These are phyloP conservation scores for Lycia hirtaria DNA, from an alignment of 2,888 invertebrate genomes.

Conservation along the genomic window DNA sequence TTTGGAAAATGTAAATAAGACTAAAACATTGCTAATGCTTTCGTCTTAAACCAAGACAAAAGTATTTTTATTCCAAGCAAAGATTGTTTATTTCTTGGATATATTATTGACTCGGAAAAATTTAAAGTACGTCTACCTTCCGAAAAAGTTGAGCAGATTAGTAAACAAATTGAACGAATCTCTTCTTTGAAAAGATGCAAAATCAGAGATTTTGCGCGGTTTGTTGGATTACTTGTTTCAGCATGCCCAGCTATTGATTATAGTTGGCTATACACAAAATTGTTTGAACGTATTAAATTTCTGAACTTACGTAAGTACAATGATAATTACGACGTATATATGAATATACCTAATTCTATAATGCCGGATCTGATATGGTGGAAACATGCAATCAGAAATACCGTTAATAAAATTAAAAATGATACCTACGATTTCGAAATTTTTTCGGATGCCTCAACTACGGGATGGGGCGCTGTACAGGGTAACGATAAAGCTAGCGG, in stretches of 20 bases:
- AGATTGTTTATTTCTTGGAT: background rate
- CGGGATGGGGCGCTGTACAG: background rate
- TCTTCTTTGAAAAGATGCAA: background rate
- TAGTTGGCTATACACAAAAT: background rate
- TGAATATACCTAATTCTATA: slow-evolving; percentile 5
- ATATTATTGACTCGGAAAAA: background rate
- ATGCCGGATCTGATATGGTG: slow-evolving; percentile 11
- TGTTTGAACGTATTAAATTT: background rate
- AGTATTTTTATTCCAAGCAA: slow-evolving; percentile 21
- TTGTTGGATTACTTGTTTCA: background rate
- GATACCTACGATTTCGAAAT: background rate
- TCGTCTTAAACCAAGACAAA: slow-evolving; percentile 40
- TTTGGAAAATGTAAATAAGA: background rate
- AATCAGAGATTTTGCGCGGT: background rate
- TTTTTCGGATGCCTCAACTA: background rate
- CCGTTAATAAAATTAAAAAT: background rate
- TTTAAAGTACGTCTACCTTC: background rate
- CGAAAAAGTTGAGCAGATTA: background rate
- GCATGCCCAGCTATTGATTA: background rate
- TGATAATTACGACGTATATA: slow-evolving; percentile 9
- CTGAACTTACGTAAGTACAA: background rate
- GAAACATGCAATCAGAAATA: slow-evolving; percentile 11
- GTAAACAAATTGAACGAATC: background rate
- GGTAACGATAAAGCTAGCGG: background rate
- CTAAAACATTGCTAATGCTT: slow-evolving; percentile 7